A percentile compares a stretch with the other conserved stretches of the same genome.
These are phyloP conservation scores for Sebastes steindachneri DNA, from an alignment of 2,797 vertebrate species.

Conservation along the genomic window DNA sequence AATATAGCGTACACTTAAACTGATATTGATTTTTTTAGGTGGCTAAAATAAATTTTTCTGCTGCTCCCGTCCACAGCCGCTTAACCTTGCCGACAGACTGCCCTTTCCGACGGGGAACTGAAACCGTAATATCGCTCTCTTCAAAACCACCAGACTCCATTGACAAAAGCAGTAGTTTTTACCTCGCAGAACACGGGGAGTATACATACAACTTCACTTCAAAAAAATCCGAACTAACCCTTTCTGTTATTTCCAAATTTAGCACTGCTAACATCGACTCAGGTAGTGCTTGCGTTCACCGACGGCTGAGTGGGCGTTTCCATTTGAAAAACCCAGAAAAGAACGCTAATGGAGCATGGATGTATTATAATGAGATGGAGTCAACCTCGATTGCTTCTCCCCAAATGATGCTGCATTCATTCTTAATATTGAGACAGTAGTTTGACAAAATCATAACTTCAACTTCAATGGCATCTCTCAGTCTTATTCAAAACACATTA, in stretches of 20 bases:
- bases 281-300: background rate
- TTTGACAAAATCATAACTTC: background rate
- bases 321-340: background rate
- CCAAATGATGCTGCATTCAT: background rate
- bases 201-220: too few species aligned
- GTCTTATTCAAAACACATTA: background rate
- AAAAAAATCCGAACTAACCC: too few species aligned
- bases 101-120: background rate
- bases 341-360: too few species aligned
- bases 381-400: background rate
- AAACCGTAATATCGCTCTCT: background rate
- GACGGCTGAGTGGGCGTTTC: background rate
- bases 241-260: background rate
- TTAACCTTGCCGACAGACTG: background rate
- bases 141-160: background rate
- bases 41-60: too few species aligned
- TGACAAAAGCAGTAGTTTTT: background rate
- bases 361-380: background rate
- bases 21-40: too few species aligned
- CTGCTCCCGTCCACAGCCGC: too few species aligned
- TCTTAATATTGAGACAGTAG: background rate
- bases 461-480: background rate
- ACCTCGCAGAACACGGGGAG: background rate
- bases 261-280: background rate
- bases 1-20: too few species aligned